Evolutionary conservation across 37 sponge, comb jelly and placozoan species (phyloP).

Genomic region (Spongilla lacustris): DNA sequence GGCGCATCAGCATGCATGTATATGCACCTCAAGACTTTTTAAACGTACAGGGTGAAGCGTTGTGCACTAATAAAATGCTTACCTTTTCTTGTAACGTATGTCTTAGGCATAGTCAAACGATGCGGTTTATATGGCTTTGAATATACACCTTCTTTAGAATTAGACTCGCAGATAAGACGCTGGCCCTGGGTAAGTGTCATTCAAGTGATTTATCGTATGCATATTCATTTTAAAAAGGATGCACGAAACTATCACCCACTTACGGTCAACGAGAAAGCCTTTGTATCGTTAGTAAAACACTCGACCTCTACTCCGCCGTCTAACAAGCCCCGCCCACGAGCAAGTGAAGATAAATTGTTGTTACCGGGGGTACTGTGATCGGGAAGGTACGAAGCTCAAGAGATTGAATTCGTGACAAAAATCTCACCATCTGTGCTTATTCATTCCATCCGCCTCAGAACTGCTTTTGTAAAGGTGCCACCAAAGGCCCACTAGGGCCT

Average conservation of each 20-base stretch:
- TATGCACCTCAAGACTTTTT: too few relatives aligned
- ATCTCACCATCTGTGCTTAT: not conserved
- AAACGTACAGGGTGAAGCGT: too few relatives aligned
- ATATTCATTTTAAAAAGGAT: not conserved
- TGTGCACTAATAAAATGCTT: not conserved
- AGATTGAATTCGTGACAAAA: not conserved
- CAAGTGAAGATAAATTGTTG: slow-evolving; percentile 38
- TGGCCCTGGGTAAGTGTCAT: slow-evolving; percentile 9
- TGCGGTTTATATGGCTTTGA: slow-evolving; percentile 32
- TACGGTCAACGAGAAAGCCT: slow-evolving; percentile 43
- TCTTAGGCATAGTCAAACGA: slow-evolving; percentile 37
- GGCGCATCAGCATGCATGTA: too few relatives aligned
- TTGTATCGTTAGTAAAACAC: slow-evolving; percentile 40
- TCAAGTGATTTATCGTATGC: not conserved
- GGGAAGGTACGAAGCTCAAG: not conserved
- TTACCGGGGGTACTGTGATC: not conserved
- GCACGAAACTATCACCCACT: slow-evolving; percentile 2
- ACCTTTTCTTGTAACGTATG: slow-evolving; percentile 60
- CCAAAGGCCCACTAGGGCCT: not conserved
- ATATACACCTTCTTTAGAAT: not conserved
- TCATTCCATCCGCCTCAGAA: not conserved
- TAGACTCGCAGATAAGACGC: not conserved
- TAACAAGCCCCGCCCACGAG: slow-evolving; percentile 51
- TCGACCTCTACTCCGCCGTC: slow-evolving; percentile 67
- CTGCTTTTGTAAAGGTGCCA: not conserved